phyloP scores from a whole-genome alignment of 37 sponge, comb jelly and placozoan genomes.

The Theonella swinhoei region DNA sequence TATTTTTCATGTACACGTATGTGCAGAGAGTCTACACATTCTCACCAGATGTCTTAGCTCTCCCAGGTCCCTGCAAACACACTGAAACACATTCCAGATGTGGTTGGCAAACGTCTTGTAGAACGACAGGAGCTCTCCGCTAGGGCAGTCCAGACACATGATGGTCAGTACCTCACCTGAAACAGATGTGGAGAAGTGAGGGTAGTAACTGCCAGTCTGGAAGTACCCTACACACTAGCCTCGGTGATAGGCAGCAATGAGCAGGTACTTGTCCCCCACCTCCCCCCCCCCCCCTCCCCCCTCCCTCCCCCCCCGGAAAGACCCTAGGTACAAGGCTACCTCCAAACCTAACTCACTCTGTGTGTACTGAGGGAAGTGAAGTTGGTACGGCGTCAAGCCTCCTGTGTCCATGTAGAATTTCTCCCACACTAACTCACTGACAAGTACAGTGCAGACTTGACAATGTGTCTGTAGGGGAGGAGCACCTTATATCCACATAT shows the following conservation, averaged over 20 bases:
- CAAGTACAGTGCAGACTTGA: slow-evolving; percentile 39
- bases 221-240: not conserved
- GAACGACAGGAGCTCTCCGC: not conserved
- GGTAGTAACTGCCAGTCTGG: not conserved
- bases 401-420: not conserved
- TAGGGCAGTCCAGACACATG: slow-evolving; percentile 29
- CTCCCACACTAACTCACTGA: slow-evolving; percentile 45
- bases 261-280: no score
- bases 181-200: not conserved
- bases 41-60: slow-evolving; percentile 65
- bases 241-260: not conserved
- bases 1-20: no score
- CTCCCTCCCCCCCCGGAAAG: no score
- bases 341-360: slow-evolving; percentile 42
- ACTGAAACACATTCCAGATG: slow-evolving; percentile 54
- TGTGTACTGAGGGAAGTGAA: slow-evolving; percentile 64
- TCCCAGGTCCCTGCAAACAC: slow-evolving; percentile 47
- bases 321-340: no score
- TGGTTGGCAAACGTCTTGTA: slow-evolving; percentile 46
- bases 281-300: no score
- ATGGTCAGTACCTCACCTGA: slow-evolving; percentile 51
- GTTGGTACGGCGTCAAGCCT: not conserved
- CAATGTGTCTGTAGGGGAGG: not conserved
- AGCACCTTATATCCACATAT: no score
- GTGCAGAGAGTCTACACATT: no score